Evolutionary conservation across 2,113 vertebrate genomes (phyloP).

Genomic region (Cyrtonyx montezumae): DNA sequence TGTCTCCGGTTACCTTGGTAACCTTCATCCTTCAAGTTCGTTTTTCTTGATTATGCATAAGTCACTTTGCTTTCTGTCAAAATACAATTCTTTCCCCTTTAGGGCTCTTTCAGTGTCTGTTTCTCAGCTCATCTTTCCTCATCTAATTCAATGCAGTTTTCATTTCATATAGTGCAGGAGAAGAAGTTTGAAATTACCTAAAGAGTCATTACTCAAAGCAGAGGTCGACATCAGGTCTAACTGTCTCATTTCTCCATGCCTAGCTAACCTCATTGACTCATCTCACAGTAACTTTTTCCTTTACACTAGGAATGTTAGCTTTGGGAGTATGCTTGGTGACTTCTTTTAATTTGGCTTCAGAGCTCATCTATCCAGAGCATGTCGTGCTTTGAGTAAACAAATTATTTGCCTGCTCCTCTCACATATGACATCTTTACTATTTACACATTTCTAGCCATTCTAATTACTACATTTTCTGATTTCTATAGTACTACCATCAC

Average conservation of each 20-base stretch:
- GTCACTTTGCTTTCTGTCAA: slow-evolving; percentile 82
- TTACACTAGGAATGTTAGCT: slow-evolving; percentile 86
- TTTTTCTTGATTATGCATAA: slow-evolving; percentile 93
- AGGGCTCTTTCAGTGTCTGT: slow-evolving; percentile 77
- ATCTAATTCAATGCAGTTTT: slow-evolving; percentile 84
- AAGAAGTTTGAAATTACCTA: slow-evolving; percentile 86
- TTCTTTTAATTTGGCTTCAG: slow-evolving; percentile 90
- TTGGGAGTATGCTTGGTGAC: slow-evolving; percentile 85
- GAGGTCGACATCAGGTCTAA: slow-evolving; percentile 82
- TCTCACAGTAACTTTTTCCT: slow-evolving; percentile 84
- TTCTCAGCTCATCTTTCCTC: slow-evolving; percentile 78
- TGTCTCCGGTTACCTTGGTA: slow-evolving; percentile 93
- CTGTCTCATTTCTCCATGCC: slow-evolving; percentile 75
- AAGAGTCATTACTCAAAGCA: slow-evolving; percentile 90
- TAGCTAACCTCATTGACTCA: slow-evolving; percentile 83
- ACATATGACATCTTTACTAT: slow-evolving; percentile 82
- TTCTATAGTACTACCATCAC: background rate
- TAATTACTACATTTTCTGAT: slow-evolving; percentile 75
- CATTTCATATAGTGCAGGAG: slow-evolving; percentile 86
- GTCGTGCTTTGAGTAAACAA: slow-evolving; percentile 94
- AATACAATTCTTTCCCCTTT: slow-evolving; percentile 78
- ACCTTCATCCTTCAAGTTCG: slow-evolving; percentile 97
- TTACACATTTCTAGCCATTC: slow-evolving; percentile 83
- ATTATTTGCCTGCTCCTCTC: slow-evolving; percentile 86
- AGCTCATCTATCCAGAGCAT: slow-evolving; percentile 89